Evolutionary conservation across 2,888 invertebrate genomes (phyloP).

Genomic region (Pomacea canaliculata): DNA sequence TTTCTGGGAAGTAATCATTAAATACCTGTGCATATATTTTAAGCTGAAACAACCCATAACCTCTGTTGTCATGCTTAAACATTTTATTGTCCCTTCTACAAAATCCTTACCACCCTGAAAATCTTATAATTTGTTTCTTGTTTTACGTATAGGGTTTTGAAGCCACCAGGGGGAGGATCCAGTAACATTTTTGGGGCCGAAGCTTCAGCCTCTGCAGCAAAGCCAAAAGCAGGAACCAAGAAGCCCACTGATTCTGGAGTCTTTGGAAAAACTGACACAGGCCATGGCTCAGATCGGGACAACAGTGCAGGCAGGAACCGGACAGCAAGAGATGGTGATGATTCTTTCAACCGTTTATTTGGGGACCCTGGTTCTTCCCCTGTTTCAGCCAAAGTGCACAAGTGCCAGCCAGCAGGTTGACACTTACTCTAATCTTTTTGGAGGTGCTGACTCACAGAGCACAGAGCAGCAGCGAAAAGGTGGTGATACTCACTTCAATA

Average conservation of each 20-base stretch:
- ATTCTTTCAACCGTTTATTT: slow-evolving; percentile 33
- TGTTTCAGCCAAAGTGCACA: slow-evolving; percentile 9
- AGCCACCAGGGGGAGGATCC: slow-evolving; percentile 58
- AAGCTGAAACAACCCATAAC: no score
- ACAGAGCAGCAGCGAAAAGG: not conserved
- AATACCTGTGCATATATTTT: no score
- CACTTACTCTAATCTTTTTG: slow-evolving; percentile 20
- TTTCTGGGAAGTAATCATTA: no score
- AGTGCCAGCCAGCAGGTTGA: slow-evolving; percentile 19
- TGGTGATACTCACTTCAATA: not conserved
- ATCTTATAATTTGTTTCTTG: no score
- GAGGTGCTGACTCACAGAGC: not conserved
- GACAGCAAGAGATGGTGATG: slow-evolving; percentile 33
- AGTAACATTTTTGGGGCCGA: slow-evolving; percentile 54
- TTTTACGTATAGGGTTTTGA: slow-evolving; percentile 42
- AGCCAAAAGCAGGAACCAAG: slow-evolving; percentile 11
- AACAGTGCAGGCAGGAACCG: slow-evolving; percentile 6
- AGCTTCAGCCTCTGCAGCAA: slow-evolving; percentile 28
- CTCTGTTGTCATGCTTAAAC: no score
- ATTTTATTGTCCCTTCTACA: no score
- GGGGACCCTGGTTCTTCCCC: slow-evolving; percentile 20
- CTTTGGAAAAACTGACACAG: slow-evolving; percentile 5
- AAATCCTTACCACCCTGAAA: no score
- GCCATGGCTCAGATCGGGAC: not conserved
- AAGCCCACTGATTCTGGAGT: slow-evolving; percentile 23